These are phyloP conservation scores for Oithona nana DNA, from an alignment of 2,888 invertebrate species.

Conservation along the genomic window DNA sequence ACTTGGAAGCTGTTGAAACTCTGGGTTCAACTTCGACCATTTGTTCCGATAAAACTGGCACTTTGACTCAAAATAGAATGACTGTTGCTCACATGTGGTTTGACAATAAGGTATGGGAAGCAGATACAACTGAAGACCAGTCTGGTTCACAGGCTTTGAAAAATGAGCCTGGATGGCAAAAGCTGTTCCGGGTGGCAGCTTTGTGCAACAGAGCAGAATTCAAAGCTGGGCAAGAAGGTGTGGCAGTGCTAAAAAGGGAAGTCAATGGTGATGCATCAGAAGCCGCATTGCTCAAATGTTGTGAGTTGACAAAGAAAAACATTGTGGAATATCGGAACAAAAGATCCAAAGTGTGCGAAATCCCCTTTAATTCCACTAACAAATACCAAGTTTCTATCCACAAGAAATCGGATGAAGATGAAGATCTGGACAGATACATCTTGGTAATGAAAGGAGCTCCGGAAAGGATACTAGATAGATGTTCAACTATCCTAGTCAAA, in stretches of 20 bases:
- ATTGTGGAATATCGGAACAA: constrained; percentile 32
- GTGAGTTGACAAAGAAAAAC: constrained; percentile 40
- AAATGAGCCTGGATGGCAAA: constrained; percentile 6
- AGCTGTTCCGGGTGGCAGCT: constrained; percentile 11
- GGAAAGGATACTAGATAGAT: constrained; percentile 44
- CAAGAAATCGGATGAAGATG: constrained; percentile 31
- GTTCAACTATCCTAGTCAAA: constrained; percentile 37
- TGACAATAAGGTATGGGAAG: constrained; percentile 42
- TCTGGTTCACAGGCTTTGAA: constrained; percentile 27
- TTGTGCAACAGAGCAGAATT: constrained; percentile 37
- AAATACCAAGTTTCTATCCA: constrained; percentile 52
- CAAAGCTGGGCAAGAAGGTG: constrained; percentile 34
- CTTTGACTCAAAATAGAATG: constrained; percentile 47
- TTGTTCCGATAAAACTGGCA: constrained; percentile 61
- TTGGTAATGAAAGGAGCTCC: constrained; percentile 56
- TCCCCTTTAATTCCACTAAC: constrained; percentile 45
- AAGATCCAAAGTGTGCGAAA: constrained; percentile 40
- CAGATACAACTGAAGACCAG: constrained; percentile 40
- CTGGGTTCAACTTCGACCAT: constrained; percentile 58
- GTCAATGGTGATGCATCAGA: constrained; percentile 49
- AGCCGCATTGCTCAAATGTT: constrained; percentile 42
- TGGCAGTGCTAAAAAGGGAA: constrained; percentile 35
- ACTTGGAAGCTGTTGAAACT: constrained; percentile 51
- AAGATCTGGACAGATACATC: constrained; percentile 29
- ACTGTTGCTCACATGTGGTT: constrained; percentile 57